phyloP scores from a whole-genome alignment of 2,888 invertebrate genomes.

The Caenorhabditis macrosperma region DNA sequence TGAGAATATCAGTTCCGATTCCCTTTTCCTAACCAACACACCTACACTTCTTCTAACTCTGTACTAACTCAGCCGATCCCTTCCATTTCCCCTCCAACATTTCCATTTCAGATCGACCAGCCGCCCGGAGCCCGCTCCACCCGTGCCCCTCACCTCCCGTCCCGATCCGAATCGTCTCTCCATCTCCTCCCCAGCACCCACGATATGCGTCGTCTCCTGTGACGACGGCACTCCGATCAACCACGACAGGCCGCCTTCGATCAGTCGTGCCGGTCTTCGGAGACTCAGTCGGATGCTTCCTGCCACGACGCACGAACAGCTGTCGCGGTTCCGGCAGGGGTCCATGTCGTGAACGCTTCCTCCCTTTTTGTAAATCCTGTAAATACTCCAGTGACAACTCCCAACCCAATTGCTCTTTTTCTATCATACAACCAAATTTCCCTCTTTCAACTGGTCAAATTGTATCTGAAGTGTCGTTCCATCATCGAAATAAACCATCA shows the following conservation, averaged over 20 bases:
- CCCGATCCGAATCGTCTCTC: constrained; percentile 39
- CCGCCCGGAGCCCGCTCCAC: constrained; percentile 7
- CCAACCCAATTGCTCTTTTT: background rate
- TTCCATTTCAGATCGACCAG: constrained; percentile 25
- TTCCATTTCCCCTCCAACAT: background rate
- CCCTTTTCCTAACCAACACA: no score
- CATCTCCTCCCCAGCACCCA: constrained; percentile 53
- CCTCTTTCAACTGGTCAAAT: constrained; percentile 20
- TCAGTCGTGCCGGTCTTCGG: constrained; percentile 61
- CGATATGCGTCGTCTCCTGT: constrained; percentile 55
- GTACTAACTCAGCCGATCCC: background rate
- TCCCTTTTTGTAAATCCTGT: constrained; percentile 46
- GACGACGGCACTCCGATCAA: constrained; percentile 42
- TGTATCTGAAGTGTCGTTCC: background rate
- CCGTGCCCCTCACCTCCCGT: background rate
- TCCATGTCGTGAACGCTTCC: constrained; percentile 30
- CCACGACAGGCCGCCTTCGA: constrained; percentile 38
- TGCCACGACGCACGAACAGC: constrained; percentile 56
- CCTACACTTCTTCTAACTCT: background rate
- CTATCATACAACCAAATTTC: constrained; percentile 33
- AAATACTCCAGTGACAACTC: background rate
- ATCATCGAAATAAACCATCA: constrained; percentile 4
- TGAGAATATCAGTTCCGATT: no score
- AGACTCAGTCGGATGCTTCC: constrained; percentile 66
- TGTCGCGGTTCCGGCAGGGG: constrained; percentile 49